These are phyloP conservation scores for Labeo calbasu DNA, from an alignment of 2,797 vertebrate species.

Conservation along the genomic window DNA sequence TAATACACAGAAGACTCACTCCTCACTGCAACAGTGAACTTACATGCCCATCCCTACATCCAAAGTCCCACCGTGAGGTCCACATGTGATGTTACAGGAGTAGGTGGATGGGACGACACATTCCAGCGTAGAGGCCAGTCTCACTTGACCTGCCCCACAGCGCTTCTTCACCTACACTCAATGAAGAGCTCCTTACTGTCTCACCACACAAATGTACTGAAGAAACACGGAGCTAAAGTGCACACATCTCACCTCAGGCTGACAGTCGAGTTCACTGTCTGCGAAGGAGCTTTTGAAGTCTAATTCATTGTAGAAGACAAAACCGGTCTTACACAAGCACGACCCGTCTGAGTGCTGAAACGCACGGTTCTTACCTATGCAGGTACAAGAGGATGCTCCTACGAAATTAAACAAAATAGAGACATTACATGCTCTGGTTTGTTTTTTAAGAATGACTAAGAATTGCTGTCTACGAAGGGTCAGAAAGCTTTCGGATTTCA, in stretches of 20 bases:
- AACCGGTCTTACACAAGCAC: constrained; percentile 88
- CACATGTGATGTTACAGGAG: constrained; percentile 83
- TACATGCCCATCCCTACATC: constrained; percentile 88
- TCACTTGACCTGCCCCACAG: constrained; percentile 81
- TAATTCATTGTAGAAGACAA: constrained; percentile 85
- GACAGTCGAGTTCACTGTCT: constrained; percentile 86
- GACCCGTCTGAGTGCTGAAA: constrained; percentile 92
- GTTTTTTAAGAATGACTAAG: not conserved
- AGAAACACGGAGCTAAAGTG: not conserved
- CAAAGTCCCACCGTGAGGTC: constrained; percentile 79
- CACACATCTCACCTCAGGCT: constrained; percentile 81
- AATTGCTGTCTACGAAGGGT: no score
- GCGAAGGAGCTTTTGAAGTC: constrained; percentile 78
- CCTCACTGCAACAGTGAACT: constrained; percentile 56
- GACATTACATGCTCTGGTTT: not conserved
- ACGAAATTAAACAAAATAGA: constrained; percentile 13
- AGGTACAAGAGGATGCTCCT: constrained; percentile 87
- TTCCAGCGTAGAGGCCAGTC: constrained; percentile 82
- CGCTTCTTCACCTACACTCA: constrained; percentile 80
- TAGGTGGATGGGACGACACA: constrained; percentile 79
- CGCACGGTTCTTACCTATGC: constrained; percentile 85
- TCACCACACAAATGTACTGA: not conserved
- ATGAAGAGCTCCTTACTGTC: not conserved
- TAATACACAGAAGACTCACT: not conserved
- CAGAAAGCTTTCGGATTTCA: no score